Base-by-base conservation (phyloP, 2,888 invertebrate species). In the Caenorhabditis virilis region DNA sequence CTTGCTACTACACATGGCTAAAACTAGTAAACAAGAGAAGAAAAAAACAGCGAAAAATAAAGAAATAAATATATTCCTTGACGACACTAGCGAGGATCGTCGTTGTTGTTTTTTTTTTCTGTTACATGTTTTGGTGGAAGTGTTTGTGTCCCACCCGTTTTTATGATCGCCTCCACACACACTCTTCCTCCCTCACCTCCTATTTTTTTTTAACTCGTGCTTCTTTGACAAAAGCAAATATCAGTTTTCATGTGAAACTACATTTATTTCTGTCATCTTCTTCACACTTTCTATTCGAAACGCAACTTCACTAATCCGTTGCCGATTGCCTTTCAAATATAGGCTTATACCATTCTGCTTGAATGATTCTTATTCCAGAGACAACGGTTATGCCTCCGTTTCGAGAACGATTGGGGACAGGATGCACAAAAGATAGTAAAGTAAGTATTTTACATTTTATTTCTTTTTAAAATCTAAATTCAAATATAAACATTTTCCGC, bases 381-480 rank as follows among this genome's bases (percentile, higher is more conserved):
- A 57, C 63, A 63, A 56, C 53, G 45, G 63, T 55, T 26, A 63
- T 63, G 63, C 63, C 63, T 63, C 63, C 63, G 35, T 63, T 63
- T 36, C 63, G 65, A 54, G 65, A 65, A 41, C 26, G 65, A 23
- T 35, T 65, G 55, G 65, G 53, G 39, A 65, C 65, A 20, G 59
- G 56, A 55, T 65, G 65, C 50, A 65, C 65, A 35, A 65, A 60
- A 57, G 65, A 65, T 53, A 59, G 59, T 47, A 65, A 58, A 53
- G 65, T 65, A 30, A 43, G n/a, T n/a, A 58, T 52, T 59, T 54
- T 22, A 51, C 25, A 45, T 45, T 41, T 56, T 42, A 46, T 23
- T 27, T n/a, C 25, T 23, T 23, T 49, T 35, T 22, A 23, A 7
- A 23, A 42, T 42, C 9, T 35, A 42, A 42, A 42, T 11, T 7